These are phyloP conservation scores for Montifringilla adamsi DNA, from an alignment of 2,113 vertebrate species.

Conservation along the genomic window DNA sequence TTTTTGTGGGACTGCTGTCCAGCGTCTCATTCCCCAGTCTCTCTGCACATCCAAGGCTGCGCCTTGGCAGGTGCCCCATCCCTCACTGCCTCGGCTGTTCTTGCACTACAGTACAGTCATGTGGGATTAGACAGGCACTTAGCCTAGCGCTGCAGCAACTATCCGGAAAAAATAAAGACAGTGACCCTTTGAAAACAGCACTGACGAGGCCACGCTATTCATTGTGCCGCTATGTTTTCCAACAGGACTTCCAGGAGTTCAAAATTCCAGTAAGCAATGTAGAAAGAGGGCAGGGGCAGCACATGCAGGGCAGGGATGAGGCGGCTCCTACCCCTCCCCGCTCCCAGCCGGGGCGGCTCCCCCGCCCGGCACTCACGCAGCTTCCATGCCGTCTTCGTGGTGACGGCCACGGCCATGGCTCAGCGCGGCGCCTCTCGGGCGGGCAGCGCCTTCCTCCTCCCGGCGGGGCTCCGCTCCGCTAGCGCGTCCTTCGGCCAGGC, in stretches of 20 bases:
- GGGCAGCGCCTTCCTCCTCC: background rate
- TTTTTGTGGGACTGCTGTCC: background rate
- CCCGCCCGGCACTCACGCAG: constrained; percentile 82
- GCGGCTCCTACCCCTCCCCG: background rate
- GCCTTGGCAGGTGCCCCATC: background rate
- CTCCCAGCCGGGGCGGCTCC: background rate
- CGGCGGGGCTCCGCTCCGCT: background rate
- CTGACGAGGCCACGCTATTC: background rate
- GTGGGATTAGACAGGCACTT: background rate
- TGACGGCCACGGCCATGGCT: constrained; percentile 82
- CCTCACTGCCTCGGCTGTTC: background rate
- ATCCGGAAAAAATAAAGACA: background rate
- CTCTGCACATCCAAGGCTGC: fast-evolving
- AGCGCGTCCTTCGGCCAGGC: background rate
- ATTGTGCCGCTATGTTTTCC: fast-evolving
- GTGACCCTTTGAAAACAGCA: background rate
- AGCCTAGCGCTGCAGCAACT: background rate
- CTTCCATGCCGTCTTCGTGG: constrained; percentile 90
- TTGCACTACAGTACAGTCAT: fast-evolving
- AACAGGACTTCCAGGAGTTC: background rate
- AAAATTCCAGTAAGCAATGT: background rate
- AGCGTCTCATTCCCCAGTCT: background rate
- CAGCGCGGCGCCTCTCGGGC: background rate
- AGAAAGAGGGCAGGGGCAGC: background rate
- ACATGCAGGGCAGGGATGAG: background rate